A percentile compares a stretch with the other conserved stretches of the same genome.
Evolutionary conservation across 2,113 vertebrate genomes (phyloP).

Genomic region (Macquaria australasica): DNA sequence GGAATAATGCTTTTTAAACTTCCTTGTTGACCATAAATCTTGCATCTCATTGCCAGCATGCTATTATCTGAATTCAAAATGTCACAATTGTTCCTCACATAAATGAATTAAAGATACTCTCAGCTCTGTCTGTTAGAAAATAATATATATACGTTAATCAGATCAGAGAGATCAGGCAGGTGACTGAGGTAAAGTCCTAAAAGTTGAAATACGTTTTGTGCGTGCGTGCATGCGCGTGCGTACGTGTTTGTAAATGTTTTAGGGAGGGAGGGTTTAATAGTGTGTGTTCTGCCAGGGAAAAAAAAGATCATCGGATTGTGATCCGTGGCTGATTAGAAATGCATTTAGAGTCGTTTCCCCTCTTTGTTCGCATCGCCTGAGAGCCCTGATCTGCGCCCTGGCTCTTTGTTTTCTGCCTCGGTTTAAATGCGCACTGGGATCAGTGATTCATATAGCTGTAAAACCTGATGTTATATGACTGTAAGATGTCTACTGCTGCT

Average conservation of each 20-base stretch:
- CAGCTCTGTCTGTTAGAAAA: neutral
- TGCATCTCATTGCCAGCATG: neutral
- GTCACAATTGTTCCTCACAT: neutral
- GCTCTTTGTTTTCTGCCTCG: slow-evolving; percentile 36
- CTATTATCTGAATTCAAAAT: neutral
- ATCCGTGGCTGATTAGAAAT: slow-evolving; percentile 71
- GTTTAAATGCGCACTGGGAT: slow-evolving; percentile 18
- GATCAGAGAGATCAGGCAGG: neutral
- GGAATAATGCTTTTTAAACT: slow-evolving; percentile 21
- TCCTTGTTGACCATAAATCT: slow-evolving; percentile 15
- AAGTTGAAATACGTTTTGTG: slow-evolving; percentile 54
- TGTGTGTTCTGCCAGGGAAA: slow-evolving; percentile 76
- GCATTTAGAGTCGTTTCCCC: slow-evolving; percentile 55
- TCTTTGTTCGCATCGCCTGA: slow-evolving; percentile 31
- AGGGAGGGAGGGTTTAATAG: slow-evolving; percentile 63
- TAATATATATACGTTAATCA: neutral
- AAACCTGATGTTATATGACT: slow-evolving; percentile 31
- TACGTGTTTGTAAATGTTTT: slow-evolving; percentile 17
- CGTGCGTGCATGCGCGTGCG: neutral
- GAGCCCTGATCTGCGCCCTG: slow-evolving; percentile 43
- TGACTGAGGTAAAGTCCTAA: neutral
- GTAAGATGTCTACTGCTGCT: slow-evolving; percentile 12
- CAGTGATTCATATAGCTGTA: slow-evolving; percentile 12
- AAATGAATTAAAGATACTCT: neutral
- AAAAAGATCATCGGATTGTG: slow-evolving; percentile 70